Conservation (phyloP, 1,140 invertebrate species). For the Drosophila tani region DNA sequence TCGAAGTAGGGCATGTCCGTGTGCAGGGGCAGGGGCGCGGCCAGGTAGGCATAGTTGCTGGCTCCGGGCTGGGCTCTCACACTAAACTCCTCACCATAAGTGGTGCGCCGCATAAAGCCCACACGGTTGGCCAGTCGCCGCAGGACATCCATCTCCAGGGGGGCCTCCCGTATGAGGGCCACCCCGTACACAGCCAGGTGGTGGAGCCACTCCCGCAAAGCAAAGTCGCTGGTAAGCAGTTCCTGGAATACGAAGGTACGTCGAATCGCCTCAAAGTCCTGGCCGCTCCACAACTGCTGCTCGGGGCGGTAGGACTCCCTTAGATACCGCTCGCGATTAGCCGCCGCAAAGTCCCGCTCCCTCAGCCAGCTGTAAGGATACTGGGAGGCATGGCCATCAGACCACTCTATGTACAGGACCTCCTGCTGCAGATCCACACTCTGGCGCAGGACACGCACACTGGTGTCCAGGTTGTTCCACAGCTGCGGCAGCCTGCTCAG, state of each 20-base stretch:
- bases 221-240: slow-evolving; percentile 85
- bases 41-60: slow-evolving; percentile 89
- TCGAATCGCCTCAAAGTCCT: slow-evolving; percentile 86
- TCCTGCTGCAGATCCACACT: slow-evolving; percentile 40
- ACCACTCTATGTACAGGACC: slow-evolving; percentile 85
- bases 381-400: slow-evolving; percentile 87
- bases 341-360: slow-evolving; percentile 86
- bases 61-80: slow-evolving; percentile 88
- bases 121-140: slow-evolving; percentile 87
- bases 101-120: slow-evolving; percentile 88
- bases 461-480: slow-evolving; percentile 67
- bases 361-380: slow-evolving; percentile 86
- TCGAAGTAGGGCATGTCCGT: slow-evolving; percentile 90
- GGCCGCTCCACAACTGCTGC: slow-evolving; percentile 86
- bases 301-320: slow-evolving; percentile 86
- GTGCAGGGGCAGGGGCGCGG: slow-evolving; percentile 88
- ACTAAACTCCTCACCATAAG: slow-evolving; percentile 87
- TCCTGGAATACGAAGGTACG: slow-evolving; percentile 86
- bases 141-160: slow-evolving; percentile 85
- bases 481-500: slow-evolving; percentile 86
- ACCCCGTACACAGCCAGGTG: slow-evolving; percentile 87
- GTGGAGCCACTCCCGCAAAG: slow-evolving; percentile 87
- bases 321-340: slow-evolving; percentile 85
- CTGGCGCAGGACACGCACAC: slow-evolving; percentile 52
- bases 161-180: slow-evolving; percentile 87